Percentiles rank a stretch among this genome's conserved stretches.
These are phyloP conservation scores for Amphiprion ocellaris DNA, from an alignment of 2,113 vertebrate species.

Conservation along the genomic window DNA sequence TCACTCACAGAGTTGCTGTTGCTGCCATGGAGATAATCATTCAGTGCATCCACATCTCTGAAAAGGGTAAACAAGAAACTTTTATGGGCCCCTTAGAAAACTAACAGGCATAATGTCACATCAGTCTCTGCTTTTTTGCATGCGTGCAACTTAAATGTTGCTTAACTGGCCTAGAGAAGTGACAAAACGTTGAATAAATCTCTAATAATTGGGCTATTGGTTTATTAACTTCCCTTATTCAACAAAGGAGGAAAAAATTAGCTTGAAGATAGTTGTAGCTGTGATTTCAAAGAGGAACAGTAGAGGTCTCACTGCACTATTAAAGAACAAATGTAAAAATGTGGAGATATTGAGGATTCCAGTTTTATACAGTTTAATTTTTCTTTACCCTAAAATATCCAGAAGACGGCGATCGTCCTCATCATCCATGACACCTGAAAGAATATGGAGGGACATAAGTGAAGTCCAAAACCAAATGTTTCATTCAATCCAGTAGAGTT, in stretches of 20 bases:
- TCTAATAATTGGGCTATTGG: not conserved
- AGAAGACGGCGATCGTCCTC: slow-evolving; percentile 99
- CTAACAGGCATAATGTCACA: no score
- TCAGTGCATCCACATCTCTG: slow-evolving; percentile 97
- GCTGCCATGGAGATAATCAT: slow-evolving; percentile 97
- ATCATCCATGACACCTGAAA: slow-evolving; percentile 99
- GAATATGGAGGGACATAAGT: slow-evolving; percentile 32
- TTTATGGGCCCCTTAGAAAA: not conserved
- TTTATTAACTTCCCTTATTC: slow-evolving; percentile 5
- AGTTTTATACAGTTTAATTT: not conserved
- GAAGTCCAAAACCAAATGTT: no score
- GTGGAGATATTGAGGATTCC: not conserved
- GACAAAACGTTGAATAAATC: not conserved
- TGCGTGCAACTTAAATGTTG: not conserved
- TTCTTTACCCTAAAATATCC: slow-evolving; percentile 98
- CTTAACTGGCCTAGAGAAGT: not conserved
- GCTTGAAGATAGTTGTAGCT: not conserved
- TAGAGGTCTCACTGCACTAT: no score
- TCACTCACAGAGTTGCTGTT: slow-evolving; percentile 96
- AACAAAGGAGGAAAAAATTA: not conserved
- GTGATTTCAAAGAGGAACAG: slow-evolving; percentile 1
- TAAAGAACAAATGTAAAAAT: not conserved
- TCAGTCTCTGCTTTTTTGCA: not conserved
- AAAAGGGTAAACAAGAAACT: slow-evolving; percentile 25
- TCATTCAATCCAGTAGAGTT: no score